A percentile compares a stretch with the other conserved stretches of the same genome.
Conservation (phyloP, 1,140 invertebrate species). For the Frieseomelitta varia region DNA sequence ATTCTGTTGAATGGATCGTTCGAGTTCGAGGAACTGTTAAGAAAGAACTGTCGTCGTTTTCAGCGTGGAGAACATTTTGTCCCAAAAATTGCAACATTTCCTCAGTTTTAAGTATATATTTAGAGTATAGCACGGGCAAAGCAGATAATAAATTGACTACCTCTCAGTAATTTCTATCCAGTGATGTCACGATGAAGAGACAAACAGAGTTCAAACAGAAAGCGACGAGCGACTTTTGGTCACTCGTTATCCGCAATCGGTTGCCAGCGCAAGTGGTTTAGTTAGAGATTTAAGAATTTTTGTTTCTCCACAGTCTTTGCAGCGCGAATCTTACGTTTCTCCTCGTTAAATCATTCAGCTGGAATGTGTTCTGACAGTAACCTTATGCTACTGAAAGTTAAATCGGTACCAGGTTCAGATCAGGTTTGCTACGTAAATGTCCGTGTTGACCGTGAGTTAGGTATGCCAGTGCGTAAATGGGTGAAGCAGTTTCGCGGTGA, state of each 20-base stretch:
- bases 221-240: no score
- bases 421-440: not conserved
- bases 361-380: not conserved
- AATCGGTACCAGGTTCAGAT: not conserved
- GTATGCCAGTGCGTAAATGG: not conserved
- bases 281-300: not conserved
- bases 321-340: not conserved
- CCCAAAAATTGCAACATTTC: no score
- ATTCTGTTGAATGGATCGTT: not conserved
- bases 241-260: no score
- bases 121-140: no score
- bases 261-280: no score
- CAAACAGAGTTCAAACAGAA: no score
- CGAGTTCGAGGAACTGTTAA: not conserved
- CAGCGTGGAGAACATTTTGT: no score
- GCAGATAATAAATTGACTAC: no score
- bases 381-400: not conserved
- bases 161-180: no score
- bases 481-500: constrained; percentile 42
- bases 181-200: no score
- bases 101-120: no score
- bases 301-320: not conserved
- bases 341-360: not conserved
- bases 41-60: not conserved
- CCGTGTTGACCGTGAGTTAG: constrained; percentile 7